Evolutionary conservation across 2,797 vertebrate genomes (phyloP).

Genomic region (Periparus ater): DNA sequence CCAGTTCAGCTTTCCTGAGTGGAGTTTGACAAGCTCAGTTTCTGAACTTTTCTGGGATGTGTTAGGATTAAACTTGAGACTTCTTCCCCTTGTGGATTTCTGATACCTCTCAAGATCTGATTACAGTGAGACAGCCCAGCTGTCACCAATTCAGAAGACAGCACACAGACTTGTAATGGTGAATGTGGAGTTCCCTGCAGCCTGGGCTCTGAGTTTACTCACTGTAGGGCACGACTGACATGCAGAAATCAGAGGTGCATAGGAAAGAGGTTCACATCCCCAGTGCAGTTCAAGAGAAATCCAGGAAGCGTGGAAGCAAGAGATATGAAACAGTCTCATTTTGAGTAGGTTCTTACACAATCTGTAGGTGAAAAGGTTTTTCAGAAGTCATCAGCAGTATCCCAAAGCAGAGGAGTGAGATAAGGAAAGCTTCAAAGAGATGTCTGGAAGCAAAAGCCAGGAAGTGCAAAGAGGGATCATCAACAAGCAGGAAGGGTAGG

Average conservation of each 20-base stretch:
- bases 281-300: neutral
- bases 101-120: neutral
- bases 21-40: neutral
- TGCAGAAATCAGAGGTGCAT: neutral
- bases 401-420: neutral
- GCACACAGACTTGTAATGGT: neutral
- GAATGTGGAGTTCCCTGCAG: neutral
- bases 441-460: neutral
- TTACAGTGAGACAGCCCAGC: neutral
- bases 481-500: neutral
- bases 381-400: neutral
- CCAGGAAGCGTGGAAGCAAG: slow-evolving; percentile 1
- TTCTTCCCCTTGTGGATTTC: neutral
- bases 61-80: neutral
- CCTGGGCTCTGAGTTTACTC: neutral
- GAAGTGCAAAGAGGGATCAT: neutral
- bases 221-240: neutral
- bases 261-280: neutral
- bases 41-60: neutral
- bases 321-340: neutral
- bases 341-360: neutral
- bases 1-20: neutral
- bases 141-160: neutral
- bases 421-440: neutral
- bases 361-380: neutral